Conservation (phyloP, 1,140 invertebrate genomes). For the Euschistus heros region DNA sequence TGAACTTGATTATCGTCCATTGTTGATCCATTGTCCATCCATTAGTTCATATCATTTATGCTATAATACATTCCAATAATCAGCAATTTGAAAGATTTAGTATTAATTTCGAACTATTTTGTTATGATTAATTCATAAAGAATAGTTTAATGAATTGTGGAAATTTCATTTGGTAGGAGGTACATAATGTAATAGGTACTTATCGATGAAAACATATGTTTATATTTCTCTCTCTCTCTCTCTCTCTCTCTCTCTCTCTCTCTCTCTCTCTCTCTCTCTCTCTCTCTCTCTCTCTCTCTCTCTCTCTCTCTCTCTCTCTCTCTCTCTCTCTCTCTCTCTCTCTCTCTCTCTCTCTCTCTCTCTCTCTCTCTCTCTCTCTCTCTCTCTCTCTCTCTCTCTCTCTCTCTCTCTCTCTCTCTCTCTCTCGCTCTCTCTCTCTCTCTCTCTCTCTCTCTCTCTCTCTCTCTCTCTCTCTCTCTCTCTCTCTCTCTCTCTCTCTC, state of each 20-base stretch:
- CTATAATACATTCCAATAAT: too few relatives aligned
- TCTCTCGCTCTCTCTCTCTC: neutral
- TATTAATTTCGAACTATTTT: too few relatives aligned
- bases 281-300: slow-evolving; percentile 7
- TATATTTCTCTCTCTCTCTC: slow-evolving; percentile 9
- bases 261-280: slow-evolving; percentile 5
- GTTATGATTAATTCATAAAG: too few relatives aligned
- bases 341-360: neutral
- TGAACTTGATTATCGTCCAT: too few relatives aligned
- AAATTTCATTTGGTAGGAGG: too few relatives aligned
- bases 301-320: neutral
- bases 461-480: neutral
- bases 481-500: neutral
- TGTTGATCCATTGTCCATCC: too few relatives aligned
- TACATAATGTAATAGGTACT: too few relatives aligned
- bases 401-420: neutral
- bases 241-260: slow-evolving; percentile 4
- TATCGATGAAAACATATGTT: too few relatives aligned
- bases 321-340: neutral
- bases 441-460: neutral
- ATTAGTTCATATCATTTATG: too few relatives aligned
- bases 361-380: neutral
- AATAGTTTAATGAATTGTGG: too few relatives aligned
- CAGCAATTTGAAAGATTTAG: too few relatives aligned
- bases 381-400: neutral